Evolutionary conservation across 2,888 invertebrate genomes (phyloP).

Genomic region (Amphipoea oculea): DNA sequence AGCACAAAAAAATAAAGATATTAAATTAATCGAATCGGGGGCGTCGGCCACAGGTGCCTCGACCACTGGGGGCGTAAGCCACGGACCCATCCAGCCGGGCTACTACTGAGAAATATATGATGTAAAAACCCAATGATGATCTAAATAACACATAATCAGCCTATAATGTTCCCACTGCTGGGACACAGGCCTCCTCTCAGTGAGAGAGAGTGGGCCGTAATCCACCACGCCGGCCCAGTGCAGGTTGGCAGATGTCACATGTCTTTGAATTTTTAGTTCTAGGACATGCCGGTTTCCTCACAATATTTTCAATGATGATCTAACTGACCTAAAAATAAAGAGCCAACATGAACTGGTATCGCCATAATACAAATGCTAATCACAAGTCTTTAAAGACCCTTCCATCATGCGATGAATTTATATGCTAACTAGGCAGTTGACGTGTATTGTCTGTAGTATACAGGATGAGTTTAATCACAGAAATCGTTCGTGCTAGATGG

Average conservation of each 20-base stretch:
- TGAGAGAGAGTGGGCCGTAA: too few relatives aligned
- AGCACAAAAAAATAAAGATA: too few relatives aligned
- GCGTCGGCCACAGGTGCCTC: too few relatives aligned
- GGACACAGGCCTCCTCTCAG: too few relatives aligned
- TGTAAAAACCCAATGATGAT: background rate
- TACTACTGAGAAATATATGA: background rate
- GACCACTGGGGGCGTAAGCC: too few relatives aligned
- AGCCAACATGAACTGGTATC: background rate
- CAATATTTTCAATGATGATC: background rate
- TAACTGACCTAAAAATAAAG: background rate
- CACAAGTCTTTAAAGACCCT: background rate
- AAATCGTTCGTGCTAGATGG: background rate
- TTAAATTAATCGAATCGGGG: too few relatives aligned
- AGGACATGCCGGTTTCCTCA: too few relatives aligned
- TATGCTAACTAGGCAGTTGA: slow-evolving; percentile 38
- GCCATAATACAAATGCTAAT: slow-evolving; percentile 11
- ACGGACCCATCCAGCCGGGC: background rate
- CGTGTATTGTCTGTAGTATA: slow-evolving; percentile 13
- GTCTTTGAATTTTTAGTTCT: too few relatives aligned
- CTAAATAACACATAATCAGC: too few relatives aligned
- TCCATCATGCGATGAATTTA: slow-evolving; percentile 11
- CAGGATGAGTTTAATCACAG: background rate
- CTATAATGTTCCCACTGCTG: too few relatives aligned
- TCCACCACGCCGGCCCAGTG: too few relatives aligned
- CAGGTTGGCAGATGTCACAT: too few relatives aligned